phyloP scores from a whole-genome alignment of 2,797 vertebrate species.

The Parambassis ranga region DNA sequence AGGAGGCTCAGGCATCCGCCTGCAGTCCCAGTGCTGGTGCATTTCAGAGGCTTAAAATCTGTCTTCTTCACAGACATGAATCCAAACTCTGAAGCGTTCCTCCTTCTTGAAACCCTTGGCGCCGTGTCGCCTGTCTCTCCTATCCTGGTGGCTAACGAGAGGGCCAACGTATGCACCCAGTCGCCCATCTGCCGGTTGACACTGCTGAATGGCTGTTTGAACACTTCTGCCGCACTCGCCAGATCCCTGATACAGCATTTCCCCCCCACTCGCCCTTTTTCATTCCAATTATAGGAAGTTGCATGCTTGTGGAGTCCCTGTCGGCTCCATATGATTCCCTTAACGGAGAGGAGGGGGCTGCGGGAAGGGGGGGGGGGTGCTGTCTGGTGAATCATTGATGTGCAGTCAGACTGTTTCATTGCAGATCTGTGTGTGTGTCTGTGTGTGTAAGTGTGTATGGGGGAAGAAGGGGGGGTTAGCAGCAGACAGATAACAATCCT shows the following conservation, averaged over 20 bases:
- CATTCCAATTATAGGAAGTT: constrained; percentile 73
- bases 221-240: constrained; percentile 48
- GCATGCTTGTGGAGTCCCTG: constrained; percentile 69
- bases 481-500: constrained; percentile 57
- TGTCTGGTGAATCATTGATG: constrained; percentile 75
- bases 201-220: constrained; percentile 68
- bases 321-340: constrained; percentile 66
- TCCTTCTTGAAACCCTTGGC: constrained; percentile 6
- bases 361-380: background rate
- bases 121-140: background rate
- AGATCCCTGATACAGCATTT: constrained; percentile 72
- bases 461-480: constrained; percentile 35
- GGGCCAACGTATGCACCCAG: constrained; percentile 24
- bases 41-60: constrained; percentile 31
- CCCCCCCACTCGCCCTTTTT: constrained; percentile 25
- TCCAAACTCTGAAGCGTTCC: constrained; percentile 42
- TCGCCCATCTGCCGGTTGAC: constrained; percentile 64
- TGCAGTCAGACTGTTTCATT: constrained; percentile 73
- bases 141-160: constrained; percentile 51
- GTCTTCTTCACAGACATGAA: constrained; percentile 32
- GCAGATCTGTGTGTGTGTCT: constrained; percentile 52
- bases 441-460: constrained; percentile 2
- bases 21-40: constrained; percentile 23
- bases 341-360: constrained; percentile 16
- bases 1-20: constrained; percentile 18